Percentiles rank a stretch among this genome's conserved stretches.
Conservation (phyloP, 92 coral and sea anemone species). For the Epizoanthus illoricatus region DNA sequence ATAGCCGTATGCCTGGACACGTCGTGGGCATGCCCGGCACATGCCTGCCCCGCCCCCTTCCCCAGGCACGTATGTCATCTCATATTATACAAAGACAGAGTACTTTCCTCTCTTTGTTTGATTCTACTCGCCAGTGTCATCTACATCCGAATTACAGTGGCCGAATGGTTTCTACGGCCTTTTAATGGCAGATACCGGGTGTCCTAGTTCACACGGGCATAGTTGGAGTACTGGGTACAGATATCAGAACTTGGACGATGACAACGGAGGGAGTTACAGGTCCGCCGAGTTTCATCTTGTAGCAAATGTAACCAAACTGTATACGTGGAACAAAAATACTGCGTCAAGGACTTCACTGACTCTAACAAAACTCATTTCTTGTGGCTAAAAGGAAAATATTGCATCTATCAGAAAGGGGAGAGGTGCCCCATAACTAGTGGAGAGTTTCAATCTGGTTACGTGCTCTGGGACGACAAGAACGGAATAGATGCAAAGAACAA, state of each 20-base stretch:
- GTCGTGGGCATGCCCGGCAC: too few relatives aligned
- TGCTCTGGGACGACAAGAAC: constrained; percentile 21
- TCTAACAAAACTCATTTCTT: background rate
- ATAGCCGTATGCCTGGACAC: too few relatives aligned
- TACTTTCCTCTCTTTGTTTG: too few relatives aligned
- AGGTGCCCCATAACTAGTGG: constrained; percentile 9
- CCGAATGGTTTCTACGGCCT: constrained; percentile 16
- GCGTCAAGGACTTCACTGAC: background rate
- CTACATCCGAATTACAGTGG: background rate
- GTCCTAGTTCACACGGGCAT: constrained; percentile 16
- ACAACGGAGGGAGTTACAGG: background rate
- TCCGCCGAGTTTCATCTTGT: constrained; percentile 12
- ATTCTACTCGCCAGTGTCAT: background rate
- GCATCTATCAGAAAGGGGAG: constrained; percentile 29
- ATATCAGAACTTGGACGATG: constrained; percentile 15
- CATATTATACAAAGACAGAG: too few relatives aligned
- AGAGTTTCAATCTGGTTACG: constrained; percentile 2
- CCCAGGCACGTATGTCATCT: too few relatives aligned
- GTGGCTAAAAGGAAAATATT: constrained; percentile 25
- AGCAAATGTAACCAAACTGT: background rate
- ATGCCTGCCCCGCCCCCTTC: too few relatives aligned
- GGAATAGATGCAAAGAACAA: background rate
- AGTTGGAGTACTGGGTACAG: constrained; percentile 24
- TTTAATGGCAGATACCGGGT: constrained; percentile 24
- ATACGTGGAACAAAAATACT: constrained; percentile 12